phyloP scores from a whole-genome alignment of 2,113 vertebrate species.

The Geococcyx californianus region DNA sequence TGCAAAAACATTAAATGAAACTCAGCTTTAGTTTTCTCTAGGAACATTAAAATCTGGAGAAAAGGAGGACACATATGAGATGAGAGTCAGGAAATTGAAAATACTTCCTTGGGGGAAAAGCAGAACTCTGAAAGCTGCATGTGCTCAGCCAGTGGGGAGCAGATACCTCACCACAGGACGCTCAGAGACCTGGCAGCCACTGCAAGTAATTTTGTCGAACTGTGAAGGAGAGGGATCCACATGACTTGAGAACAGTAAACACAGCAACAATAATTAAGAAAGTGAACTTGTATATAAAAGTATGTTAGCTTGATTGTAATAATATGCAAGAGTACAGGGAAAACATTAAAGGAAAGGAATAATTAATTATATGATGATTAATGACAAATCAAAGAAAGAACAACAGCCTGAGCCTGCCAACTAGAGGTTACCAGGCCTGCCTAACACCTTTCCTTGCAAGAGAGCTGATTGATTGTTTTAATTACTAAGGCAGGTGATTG shows the following conservation, averaged over 20 bases:
- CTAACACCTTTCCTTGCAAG: not conserved
- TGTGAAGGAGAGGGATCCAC: not conserved
- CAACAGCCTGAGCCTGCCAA: not conserved
- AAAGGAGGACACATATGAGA: not conserved
- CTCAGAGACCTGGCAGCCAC: not conserved
- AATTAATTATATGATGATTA: not conserved
- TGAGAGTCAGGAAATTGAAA: slow-evolving; percentile 28
- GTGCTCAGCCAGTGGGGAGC: not conserved
- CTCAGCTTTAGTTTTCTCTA: not conserved
- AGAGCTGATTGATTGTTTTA: not conserved
- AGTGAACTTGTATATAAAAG: not conserved
- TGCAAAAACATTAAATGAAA: not conserved
- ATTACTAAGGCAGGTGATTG: not conserved
- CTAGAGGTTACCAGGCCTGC: not conserved
- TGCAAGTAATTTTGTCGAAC: not conserved
- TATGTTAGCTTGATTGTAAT: not conserved
- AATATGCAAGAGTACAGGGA: not conserved
- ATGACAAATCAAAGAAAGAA: not conserved
- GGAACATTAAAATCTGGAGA: not conserved
- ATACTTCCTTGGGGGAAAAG: not conserved
- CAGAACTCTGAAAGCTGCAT: not conserved
- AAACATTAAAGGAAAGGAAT: not conserved
- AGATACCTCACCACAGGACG: not conserved
- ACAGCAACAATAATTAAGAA: not conserved
- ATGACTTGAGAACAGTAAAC: not conserved